These are phyloP conservation scores for Origma solitaria DNA, from an alignment of 2,113 vertebrate genomes.

Conservation along the genomic window DNA sequence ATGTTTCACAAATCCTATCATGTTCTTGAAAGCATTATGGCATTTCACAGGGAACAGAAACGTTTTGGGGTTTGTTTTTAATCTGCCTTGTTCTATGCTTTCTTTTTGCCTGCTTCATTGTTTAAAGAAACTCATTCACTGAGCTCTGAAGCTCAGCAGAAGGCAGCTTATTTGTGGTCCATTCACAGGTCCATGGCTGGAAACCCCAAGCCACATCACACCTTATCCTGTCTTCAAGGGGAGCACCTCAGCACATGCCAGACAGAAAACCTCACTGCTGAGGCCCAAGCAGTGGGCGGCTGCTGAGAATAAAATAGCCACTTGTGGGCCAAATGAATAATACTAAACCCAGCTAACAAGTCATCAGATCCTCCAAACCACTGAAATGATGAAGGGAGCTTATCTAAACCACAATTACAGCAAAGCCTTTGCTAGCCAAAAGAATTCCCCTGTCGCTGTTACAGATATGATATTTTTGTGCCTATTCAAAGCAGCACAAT, in stretches of 20 bases:
- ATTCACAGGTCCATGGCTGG: neutral
- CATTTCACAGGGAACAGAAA: neutral
- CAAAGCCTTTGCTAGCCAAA: neutral
- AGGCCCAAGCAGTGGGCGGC: neutral
- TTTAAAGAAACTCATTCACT: neutral
- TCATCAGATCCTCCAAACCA: neutral
- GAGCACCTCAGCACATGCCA: no score
- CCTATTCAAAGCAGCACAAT: fast-evolving
- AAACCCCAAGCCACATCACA: fast-evolving
- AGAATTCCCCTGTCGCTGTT: fast-evolving
- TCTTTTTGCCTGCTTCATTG: neutral
- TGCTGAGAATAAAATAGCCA: neutral
- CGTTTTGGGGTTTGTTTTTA: neutral
- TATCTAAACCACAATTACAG: neutral
- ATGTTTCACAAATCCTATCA: neutral
- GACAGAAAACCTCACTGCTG: neutral
- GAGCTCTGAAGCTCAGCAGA: neutral
- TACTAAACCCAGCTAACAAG: neutral
- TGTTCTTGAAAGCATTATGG: neutral
- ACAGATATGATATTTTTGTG: neutral
- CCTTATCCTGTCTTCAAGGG: neutral
- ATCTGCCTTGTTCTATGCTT: neutral
- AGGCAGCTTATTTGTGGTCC: neutral
- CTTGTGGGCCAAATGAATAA: neutral
- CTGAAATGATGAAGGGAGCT: neutral